phyloP scores from a whole-genome alignment of 1,140 invertebrate genomes.

The Drosophila leontia region DNA sequence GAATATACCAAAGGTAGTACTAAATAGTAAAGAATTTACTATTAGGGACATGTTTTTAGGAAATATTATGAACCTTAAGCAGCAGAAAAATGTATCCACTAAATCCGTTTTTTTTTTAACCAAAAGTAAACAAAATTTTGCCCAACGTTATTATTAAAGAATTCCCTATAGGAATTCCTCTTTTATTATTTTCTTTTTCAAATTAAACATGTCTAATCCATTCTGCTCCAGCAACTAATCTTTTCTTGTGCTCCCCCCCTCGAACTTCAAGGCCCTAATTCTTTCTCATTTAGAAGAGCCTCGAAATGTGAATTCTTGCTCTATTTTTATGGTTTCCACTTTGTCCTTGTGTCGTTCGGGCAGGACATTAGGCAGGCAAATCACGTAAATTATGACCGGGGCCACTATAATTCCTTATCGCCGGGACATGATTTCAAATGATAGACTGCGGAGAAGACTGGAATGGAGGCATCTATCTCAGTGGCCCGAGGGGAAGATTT shows the following conservation, averaged over 20 bases:
- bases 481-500: conserved; percentile 28
- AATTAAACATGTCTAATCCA: conserved; percentile 24
- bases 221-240: conserved; percentile 16
- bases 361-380: conserved; percentile 67
- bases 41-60: neutral
- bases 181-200: neutral
- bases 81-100: no score
- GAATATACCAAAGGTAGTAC: neutral
- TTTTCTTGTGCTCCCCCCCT: neutral
- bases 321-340: conserved; percentile 25
- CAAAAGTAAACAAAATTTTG: no score
- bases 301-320: conserved; percentile 28
- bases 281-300: conserved; percentile 36
- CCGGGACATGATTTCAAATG: conserved; percentile 78
- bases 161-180: neutral
- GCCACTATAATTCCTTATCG: conserved; percentile 80
- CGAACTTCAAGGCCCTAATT: conserved; percentile 17
- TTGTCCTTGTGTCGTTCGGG: conserved; percentile 26
- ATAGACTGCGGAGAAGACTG: conserved; percentile 60
- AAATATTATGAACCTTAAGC: neutral
- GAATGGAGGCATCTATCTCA: conserved; percentile 35
- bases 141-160: neutral
- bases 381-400: conserved; percentile 80
- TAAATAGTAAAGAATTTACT: conserved; percentile 1
- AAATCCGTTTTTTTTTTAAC: neutral